Conservation (phyloP, 2,888 invertebrate genomes). For the Aphidius colemani region DNA sequence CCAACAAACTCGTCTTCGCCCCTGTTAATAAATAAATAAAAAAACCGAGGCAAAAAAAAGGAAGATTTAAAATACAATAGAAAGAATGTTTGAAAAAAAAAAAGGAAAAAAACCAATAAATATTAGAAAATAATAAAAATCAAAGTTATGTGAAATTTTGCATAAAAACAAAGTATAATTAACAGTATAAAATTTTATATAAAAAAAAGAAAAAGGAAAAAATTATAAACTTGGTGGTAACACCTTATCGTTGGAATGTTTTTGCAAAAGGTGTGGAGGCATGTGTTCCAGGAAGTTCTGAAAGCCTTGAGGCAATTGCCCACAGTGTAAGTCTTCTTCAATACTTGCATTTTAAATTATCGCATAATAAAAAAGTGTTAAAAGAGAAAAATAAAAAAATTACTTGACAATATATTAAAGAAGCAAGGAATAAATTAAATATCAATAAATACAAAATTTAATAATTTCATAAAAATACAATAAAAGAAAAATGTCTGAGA, state of each 20-base stretch:
- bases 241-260: slow-evolving; percentile 29
- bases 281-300: slow-evolving; percentile 31
- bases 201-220: not conserved
- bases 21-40: not conserved
- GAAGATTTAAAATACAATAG: not conserved
- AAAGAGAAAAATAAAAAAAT: not conserved
- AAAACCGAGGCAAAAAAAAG: slow-evolving; percentile 6
- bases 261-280: slow-evolving; percentile 34
- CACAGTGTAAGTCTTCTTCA: too few species aligned
- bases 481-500: slow-evolving; percentile 7
- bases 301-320: not conserved
- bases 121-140: slow-evolving; percentile 1
- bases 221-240: slow-evolving; percentile 18
- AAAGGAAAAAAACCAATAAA: not conserved
- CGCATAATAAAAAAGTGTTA: not conserved
- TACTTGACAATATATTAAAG: not conserved
- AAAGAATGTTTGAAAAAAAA: not conserved
- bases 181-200: too few species aligned
- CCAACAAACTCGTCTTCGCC: too few species aligned
- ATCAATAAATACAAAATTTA: not conserved
- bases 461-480: not conserved
- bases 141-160: not conserved
- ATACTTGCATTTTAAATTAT: not conserved
- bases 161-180: too few species aligned
- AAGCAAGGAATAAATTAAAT: not conserved